Percentiles rank a stretch among this genome's conserved stretches.
phyloP scores from a whole-genome alignment of 1,140 invertebrate species.

The Oedothorax gibbosus region DNA sequence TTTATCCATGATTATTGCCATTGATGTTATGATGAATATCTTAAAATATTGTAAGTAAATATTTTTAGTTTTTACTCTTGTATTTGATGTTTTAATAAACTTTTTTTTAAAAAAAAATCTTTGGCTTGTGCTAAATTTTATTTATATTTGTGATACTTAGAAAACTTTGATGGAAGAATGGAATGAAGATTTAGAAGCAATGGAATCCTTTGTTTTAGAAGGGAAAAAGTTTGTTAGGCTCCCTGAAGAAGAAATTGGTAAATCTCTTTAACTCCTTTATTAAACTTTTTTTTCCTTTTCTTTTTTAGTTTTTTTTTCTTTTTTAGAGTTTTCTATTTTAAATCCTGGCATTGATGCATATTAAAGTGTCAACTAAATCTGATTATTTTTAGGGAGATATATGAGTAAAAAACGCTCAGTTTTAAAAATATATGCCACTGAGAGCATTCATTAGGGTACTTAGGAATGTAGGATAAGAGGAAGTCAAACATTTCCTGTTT shows the following conservation, averaged over 20 bases:
- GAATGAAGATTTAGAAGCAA: conserved; percentile 95
- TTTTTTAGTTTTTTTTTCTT: too few species aligned
- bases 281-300: too few species aligned
- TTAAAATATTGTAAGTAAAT: not conserved
- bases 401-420: too few species aligned
- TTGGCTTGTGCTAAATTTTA: not conserved
- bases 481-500: too few species aligned
- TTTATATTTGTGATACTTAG: conserved; percentile 61
- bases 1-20: not conserved
- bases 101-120: not conserved
- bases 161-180: conserved; percentile 90
- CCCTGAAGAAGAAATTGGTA: conserved; percentile 93
- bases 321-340: too few species aligned
- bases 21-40: not conserved
- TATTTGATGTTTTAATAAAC: not conserved
- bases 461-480: too few species aligned
- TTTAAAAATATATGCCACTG: too few species aligned
- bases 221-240: conserved; percentile 96
- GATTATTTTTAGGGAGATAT: too few species aligned
- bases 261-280: conserved; percentile 60
- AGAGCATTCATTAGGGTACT: too few species aligned
- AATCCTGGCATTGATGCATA: too few species aligned
- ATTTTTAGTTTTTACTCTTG: not conserved
- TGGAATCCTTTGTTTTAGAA: conserved; percentile 98
- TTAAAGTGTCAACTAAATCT: too few species aligned